Evolutionary conservation across 2,888 invertebrate species (phyloP), one percentile per base, ranked within the genome.

Genomic region (Parnassius orleans): DNA sequence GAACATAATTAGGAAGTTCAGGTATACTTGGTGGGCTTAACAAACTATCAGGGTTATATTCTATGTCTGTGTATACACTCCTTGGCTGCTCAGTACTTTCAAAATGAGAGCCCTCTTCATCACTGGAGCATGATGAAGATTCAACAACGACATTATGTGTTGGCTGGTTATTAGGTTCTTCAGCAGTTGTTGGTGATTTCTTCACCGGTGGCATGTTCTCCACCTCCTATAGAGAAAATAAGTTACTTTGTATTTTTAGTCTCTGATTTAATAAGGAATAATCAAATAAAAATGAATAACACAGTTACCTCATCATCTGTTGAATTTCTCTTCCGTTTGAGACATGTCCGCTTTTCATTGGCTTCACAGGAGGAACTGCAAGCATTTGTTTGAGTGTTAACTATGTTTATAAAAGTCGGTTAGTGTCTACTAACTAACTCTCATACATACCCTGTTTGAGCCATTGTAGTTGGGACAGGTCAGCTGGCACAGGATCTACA

Each of bases 191-290:
- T 2, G 80, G 71, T 66, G 77, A 67, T 66, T 86, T 75, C 75
- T 92, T 92, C 59, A 68, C 62, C 9, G 92, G 91, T 68, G 92
- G 92, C 82, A 87, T 81, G 68, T 91, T 90, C 75, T 90, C 92
- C 67, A 85, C 76, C 84, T 92, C 83, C 76, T 86, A 83, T 65
- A 78, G 73, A 55, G 42, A 44, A n/a, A 47, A 60, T 65, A 42
- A 61, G 54, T 50, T 47, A 63, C 9, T 42, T 10, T 46, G 41
- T 12, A 55, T 50, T 58, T 48, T 10, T 24, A n/a, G 19, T 33
- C n/a, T 53, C n/a, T 61, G 10, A 46, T 53, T 53, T 57, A 10
- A 41, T 56, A 64, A 64, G 53, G 43, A 53, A 58, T 65, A 33
- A 55, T 47, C 46, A 5, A 53, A 48, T 47, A 53, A 10, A 50